Evolutionary conservation across 2,113 vertebrate species (phyloP).

Genomic region (Uria lomvia): DNA sequence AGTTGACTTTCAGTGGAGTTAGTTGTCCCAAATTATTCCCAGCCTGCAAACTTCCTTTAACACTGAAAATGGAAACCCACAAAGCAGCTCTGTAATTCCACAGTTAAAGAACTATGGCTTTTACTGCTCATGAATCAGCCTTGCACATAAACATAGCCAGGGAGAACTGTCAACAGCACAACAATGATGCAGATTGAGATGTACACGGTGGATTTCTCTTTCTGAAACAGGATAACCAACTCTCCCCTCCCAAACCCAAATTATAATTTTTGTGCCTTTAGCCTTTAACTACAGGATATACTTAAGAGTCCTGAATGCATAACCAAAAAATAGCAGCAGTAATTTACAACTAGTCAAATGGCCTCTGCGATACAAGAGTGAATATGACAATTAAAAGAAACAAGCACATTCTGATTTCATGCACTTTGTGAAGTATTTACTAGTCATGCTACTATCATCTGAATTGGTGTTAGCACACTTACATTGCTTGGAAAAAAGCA

Average conservation of each 20-base stretch:
- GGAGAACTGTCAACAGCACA: background rate
- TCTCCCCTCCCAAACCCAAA: background rate
- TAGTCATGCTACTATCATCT: background rate
- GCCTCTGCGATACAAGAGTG: background rate
- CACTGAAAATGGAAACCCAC: conserved; percentile 8
- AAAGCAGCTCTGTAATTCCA: background rate
- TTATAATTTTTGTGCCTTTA: background rate
- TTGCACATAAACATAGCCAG: background rate
- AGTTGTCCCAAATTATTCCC: background rate
- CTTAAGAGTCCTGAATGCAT: background rate
- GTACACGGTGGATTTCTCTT: background rate
- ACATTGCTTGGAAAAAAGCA: background rate
- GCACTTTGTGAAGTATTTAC: background rate
- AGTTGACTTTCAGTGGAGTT: background rate
- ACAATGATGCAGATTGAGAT: rapidly evolving
- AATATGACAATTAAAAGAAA: background rate
- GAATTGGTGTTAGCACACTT: background rate
- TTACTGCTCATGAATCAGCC: background rate
- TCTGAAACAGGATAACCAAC: background rate
- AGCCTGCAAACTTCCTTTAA: background rate
- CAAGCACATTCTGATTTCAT: background rate
- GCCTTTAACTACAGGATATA: background rate
- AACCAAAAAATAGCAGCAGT: background rate
- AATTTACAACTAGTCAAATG: background rate
- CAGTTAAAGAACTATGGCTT: background rate